Percentiles rank a stretch among this genome's conserved stretches.
Conservation (phyloP, 2,797 vertebrate species). For the Periophthalmus magnuspinnatus region DNA sequence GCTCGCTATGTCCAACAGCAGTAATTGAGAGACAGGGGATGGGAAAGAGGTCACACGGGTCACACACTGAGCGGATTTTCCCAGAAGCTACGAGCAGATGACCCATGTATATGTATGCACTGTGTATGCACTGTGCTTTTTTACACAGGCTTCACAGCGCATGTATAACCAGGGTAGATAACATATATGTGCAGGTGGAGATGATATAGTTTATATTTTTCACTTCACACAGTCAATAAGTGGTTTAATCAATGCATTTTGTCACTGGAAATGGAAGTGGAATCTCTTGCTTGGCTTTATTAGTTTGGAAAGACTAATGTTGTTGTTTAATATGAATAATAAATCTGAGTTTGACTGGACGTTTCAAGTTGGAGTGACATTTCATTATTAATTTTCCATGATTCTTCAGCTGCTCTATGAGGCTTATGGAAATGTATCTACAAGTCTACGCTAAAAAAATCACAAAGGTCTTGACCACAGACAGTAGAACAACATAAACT, state of each 20-base stretch:
- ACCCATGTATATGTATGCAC: slow-evolving; percentile 18
- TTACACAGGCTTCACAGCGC: background rate
- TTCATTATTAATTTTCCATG: background rate
- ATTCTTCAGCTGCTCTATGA: background rate
- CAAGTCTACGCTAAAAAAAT: background rate
- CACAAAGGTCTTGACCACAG: background rate
- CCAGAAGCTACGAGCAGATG: slow-evolving; percentile 45
- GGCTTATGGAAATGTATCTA: background rate
- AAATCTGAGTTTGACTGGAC: background rate
- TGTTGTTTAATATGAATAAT: background rate
- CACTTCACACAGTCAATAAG: background rate
- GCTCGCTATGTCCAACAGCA: slow-evolving; percentile 69
- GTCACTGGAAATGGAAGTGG: background rate
- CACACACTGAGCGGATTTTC: slow-evolving; percentile 52
- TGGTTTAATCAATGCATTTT: background rate
- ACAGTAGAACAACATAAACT: background rate
- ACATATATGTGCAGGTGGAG: slow-evolving; percentile 22
- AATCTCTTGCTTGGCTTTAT: too few relatives aligned
- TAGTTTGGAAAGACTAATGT: background rate
- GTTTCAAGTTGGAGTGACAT: background rate
- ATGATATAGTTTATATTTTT: background rate
- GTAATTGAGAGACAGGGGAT: slow-evolving; percentile 77
- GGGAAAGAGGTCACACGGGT: slow-evolving; percentile 55
- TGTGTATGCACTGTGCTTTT: slow-evolving; percentile 39
- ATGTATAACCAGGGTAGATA: background rate